Evolutionary conservation across 1,140 invertebrate species (phyloP).

Genomic region (Papilio polytes): DNA sequence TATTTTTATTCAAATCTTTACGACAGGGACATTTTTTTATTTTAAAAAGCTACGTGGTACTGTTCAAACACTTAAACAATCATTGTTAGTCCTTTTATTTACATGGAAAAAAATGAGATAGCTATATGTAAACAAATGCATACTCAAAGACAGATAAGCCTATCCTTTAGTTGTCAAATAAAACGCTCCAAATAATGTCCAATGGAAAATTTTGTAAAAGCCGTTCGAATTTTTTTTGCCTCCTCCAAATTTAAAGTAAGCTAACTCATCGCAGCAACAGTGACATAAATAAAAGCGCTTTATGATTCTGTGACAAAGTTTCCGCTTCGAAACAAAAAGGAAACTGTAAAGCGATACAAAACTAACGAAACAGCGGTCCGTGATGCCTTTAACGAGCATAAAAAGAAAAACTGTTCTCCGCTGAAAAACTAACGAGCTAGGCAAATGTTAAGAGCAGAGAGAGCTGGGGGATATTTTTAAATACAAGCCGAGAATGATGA

Average conservation of each 20-base stretch:
- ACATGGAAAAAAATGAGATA: no score
- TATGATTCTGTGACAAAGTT: not conserved
- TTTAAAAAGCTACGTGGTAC: not conserved
- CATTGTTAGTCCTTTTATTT: no score
- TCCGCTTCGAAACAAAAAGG: no score
- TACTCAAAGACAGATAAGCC: not conserved
- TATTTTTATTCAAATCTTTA: not conserved
- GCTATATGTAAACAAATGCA: not conserved
- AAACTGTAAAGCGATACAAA: constrained; percentile 19
- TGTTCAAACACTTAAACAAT: not conserved
- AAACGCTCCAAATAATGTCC: not conserved
- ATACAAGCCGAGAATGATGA: not conserved
- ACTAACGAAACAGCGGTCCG: constrained; percentile 23
- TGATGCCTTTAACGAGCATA: constrained; percentile 27
- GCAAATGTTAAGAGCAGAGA: constrained; percentile 16
- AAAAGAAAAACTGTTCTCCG: not conserved
- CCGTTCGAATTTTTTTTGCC: not conserved
- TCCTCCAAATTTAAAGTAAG: constrained; percentile 14
- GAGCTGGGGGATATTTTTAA: not conserved
- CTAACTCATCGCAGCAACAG: constrained; percentile 11
- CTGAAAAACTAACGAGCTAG: constrained; percentile 16
- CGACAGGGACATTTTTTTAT: not conserved
- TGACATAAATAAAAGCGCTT: constrained; percentile 18
- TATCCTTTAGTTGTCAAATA: not conserved
- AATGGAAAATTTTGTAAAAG: not conserved